These are phyloP conservation scores for Tonatia bakeri DNA, from an alignment of 2,113 vertebrate genomes.

Conservation along the genomic window DNA sequence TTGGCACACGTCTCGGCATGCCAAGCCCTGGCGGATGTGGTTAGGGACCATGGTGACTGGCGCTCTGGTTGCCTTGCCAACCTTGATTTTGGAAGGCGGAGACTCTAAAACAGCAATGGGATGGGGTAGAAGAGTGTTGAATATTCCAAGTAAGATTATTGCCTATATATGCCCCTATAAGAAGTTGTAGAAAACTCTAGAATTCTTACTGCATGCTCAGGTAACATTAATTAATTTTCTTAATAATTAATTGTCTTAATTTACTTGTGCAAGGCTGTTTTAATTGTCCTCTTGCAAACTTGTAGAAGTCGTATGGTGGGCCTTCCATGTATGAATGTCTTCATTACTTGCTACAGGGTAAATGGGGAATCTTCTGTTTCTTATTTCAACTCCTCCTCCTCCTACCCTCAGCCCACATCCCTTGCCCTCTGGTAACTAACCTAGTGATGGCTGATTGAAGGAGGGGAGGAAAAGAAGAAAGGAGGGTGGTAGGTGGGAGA, in stretches of 20 bases:
- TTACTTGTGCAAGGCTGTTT: conserved; percentile 41
- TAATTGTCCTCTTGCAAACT: conserved; percentile 3
- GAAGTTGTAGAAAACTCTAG: conserved; percentile 63
- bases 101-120: conserved; percentile 47
- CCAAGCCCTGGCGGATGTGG: conserved; percentile 53
- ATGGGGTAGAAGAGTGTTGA: conserved; percentile 40
- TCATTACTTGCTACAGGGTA: not conserved
- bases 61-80: conserved; percentile 61
- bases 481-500: not conserved
- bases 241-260: not conserved
- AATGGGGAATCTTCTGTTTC: not conserved
- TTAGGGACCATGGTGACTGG: conserved; percentile 62
- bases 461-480: not conserved
- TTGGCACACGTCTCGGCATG: conserved; percentile 54
- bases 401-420: not conserved
- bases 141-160: conserved; percentile 51
- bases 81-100: conserved; percentile 65
- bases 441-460: not conserved
- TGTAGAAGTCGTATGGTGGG: not conserved
- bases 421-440: not conserved
- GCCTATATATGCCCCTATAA: not conserved
- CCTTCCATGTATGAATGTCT: not conserved
- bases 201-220: not conserved
- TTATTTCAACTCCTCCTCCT: not conserved
- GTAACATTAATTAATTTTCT: not conserved